Base-by-base conservation (phyloP, 2,888 invertebrate genomes). In the Leptothorax acervorum region DNA sequence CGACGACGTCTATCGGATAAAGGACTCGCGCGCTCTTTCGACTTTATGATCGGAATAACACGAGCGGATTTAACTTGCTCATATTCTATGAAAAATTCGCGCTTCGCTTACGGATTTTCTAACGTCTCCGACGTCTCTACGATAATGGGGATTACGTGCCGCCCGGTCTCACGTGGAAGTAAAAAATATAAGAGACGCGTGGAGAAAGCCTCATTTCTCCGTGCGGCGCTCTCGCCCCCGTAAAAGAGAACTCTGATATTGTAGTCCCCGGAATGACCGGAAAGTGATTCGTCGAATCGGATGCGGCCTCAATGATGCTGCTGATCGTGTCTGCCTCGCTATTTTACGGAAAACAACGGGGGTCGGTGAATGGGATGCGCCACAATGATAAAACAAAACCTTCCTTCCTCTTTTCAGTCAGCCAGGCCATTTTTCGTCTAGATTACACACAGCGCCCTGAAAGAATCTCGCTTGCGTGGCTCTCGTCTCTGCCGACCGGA, bases 111-210 rank as follows among this genome's bases (percentile, higher is more conserved):
- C 60, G 60, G 79, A 73, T 81, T 81, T 73, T 23, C 39, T 39
- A 81, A 71, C 73, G 35, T 81, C 48, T 12, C 51, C 79, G 18
- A 55, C 60, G 73, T 78, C 78, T 70, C 78, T 45, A 70, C 31
- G 79, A 81, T 81, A 81, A 81, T 81, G 60, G 73, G 35, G 79
- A 73, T 81, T 73, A 81, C 79, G 79, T 81, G 79, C 73, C 60
- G 18, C 3, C 11, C 39, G 73, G 48, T 35, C 71, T 73, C 39
- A 71, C 48, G 73, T 51, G 39, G 23, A 8, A n/a, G 79, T 81
- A 81, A 81, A 73, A 81, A 81, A 81, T 73, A 73, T 60, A 73
- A 81, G 73, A 62, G 79, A 81, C 79, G 79, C 79, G 73, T 3
- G 23, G 45, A 35, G 79, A 62, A 81, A 60, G 48, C 28, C 3